A percentile compares a stretch with the other conserved stretches of the same genome.
Conservation (phyloP, 2,113 vertebrate genomes). For the Mystacornis crossleyi region DNA sequence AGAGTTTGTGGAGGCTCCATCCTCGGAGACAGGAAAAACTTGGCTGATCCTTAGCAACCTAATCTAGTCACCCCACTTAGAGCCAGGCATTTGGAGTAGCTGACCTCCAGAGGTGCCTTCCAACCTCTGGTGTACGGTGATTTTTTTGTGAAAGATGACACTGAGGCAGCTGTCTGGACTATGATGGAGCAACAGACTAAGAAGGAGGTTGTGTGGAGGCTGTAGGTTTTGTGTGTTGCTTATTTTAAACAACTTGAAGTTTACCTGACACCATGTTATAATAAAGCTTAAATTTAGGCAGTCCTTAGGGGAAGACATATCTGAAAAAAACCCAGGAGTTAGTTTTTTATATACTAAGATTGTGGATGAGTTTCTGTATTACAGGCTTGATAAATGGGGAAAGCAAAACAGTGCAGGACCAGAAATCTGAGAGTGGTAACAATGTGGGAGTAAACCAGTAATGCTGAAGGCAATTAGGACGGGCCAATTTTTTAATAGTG, state of each 20-base stretch:
- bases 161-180: neutral
- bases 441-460: neutral
- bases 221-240: neutral
- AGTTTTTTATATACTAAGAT: neutral
- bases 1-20: neutral
- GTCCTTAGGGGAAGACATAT: neutral
- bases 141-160: neutral
- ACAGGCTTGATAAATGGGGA: neutral
- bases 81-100: neutral
- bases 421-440: neutral
- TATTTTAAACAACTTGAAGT: neutral
- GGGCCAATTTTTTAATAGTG: neutral
- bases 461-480: neutral
- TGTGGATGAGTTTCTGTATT: neutral
- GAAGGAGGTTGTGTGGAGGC: neutral
- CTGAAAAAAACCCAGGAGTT: neutral
- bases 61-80: neutral
- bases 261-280: neutral
- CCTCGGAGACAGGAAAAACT: neutral
- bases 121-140: neutral
- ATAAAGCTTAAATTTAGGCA: neutral
- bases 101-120: neutral
- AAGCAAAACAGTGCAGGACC: neutral
- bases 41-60: neutral
- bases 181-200: accelerated